These are phyloP conservation scores for Drosophila dunni DNA, from an alignment of 1,140 invertebrate species.

Conservation along the genomic window DNA sequence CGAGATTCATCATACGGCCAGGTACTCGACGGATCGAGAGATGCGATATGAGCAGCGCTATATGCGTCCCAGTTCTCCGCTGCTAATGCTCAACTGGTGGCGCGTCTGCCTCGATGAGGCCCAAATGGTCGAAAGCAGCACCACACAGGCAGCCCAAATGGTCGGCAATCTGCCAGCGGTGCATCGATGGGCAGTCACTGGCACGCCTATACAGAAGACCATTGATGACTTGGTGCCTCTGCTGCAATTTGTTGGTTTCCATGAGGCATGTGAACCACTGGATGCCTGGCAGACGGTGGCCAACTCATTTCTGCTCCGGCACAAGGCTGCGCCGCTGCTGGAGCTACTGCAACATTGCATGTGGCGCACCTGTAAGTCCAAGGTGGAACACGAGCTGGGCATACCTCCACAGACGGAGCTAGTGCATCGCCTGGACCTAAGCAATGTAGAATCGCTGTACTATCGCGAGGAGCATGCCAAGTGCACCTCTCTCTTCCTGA, in stretches of 20 bases:
- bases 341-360: conserved; percentile 87
- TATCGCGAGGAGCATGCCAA: conserved; percentile 85
- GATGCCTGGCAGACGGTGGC: conserved; percentile 87
- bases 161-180: conserved; percentile 88
- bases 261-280: conserved; percentile 41
- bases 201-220: conserved; percentile 89
- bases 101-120: conserved; percentile 93
- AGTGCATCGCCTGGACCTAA: conserved; percentile 85
- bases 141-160: conserved; percentile 84
- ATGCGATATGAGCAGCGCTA: conserved; percentile 62
- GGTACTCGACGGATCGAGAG: conserved; percentile 58
- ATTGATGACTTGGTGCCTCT: conserved; percentile 89
- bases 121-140: conserved; percentile 90
- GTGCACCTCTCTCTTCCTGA: conserved; percentile 58
- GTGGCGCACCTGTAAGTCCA: conserved; percentile 88
- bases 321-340: conserved; percentile 74
- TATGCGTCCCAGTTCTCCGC: conserved; percentile 86
- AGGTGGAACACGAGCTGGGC: conserved; percentile 87
- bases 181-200: conserved; percentile 92
- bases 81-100: conserved; percentile 91
- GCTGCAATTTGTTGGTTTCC: conserved; percentile 87
- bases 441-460: conserved; percentile 86
- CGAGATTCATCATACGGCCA: conserved; percentile 86
- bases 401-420: conserved; percentile 85
- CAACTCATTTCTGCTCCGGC: conserved; percentile 85